Evolutionary conservation across 2,113 vertebrate species (phyloP).

Genomic region (Aptenodytes forsteri): DNA sequence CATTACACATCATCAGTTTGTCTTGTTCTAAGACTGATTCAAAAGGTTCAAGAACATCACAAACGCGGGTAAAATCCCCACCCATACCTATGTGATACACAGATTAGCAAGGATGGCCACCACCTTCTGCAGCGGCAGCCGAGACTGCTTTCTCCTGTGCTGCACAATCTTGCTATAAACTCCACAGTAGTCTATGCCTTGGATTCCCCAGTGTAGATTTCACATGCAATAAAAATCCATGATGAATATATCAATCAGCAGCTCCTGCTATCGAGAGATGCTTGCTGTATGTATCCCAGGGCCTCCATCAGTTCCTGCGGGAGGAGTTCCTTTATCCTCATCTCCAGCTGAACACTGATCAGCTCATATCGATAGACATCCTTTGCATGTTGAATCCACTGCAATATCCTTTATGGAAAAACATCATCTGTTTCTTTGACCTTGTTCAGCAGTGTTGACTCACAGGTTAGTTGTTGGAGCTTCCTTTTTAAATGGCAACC

Average conservation of each 20-base stretch:
- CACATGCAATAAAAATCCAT: background rate
- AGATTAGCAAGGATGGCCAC: background rate
- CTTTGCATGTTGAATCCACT: background rate
- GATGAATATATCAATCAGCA: rapidly evolving
- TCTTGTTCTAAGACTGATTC: background rate
- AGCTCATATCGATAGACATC: rapidly evolving
- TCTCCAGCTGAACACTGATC: background rate
- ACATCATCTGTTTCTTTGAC: rapidly evolving
- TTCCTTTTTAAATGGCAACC: background rate
- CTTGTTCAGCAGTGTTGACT: background rate
- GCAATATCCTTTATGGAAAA: background rate
- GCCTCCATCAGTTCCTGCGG: background rate
- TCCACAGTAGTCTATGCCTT: background rate
- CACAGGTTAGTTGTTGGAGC: background rate
- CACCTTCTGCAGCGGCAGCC: background rate
- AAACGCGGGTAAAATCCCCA: background rate
- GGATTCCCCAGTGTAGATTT: background rate
- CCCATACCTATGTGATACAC: background rate
- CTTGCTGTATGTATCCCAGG: background rate
- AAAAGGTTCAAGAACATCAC: background rate
- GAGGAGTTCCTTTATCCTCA: background rate
- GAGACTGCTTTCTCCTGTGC: background rate
- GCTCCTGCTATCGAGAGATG: rapidly evolving
- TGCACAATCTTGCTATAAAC: background rate
- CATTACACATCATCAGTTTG: background rate